phyloP scores from a whole-genome alignment of 2,113 vertebrate species.

The Speoplatyrhinus poulsoni region DNA sequence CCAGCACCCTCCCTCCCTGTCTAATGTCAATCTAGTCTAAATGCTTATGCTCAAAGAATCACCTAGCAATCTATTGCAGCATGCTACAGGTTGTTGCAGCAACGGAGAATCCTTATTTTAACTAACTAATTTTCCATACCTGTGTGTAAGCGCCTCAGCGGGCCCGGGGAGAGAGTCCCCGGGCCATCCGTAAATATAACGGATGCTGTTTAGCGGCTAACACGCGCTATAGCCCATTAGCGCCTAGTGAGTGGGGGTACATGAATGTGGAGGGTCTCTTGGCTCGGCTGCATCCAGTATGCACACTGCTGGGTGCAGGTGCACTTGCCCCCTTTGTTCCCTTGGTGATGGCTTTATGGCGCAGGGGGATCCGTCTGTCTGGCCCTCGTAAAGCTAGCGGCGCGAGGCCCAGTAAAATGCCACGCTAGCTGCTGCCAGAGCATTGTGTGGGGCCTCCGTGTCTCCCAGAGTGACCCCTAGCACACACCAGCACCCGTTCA shows the following conservation, averaged over 20 bases:
- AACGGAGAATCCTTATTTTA: conserved; percentile 32
- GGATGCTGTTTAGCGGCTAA: conserved; percentile 28
- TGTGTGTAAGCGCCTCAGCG: conserved; percentile 15
- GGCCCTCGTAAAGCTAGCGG: conserved; percentile 74
- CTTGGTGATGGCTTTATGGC: conserved; percentile 77
- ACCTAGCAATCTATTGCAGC: conserved; percentile 50
- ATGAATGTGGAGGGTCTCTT: conserved; percentile 66
- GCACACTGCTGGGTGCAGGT: conserved; percentile 77
- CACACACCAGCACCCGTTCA: background rate
- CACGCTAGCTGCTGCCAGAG: conserved; percentile 60
- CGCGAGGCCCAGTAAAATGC: conserved; percentile 68
- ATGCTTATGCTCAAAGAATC: conserved; percentile 54
- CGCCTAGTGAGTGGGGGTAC: conserved; percentile 53
- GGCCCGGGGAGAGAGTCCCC: conserved; percentile 13
- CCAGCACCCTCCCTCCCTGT: conserved; percentile 26
- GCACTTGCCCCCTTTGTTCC: conserved; percentile 78
- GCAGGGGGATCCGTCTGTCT: conserved; percentile 74
- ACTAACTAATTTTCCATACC: conserved; percentile 39
- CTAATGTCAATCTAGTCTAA: conserved; percentile 25
- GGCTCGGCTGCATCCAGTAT: conserved; percentile 65
- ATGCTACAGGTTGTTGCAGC: conserved; percentile 38
- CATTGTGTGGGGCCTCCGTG: conserved; percentile 65
- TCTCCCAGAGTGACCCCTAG: conserved; percentile 59
- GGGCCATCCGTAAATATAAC: conserved; percentile 14
- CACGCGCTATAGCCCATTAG: conserved; percentile 36